Conservation (phyloP, 53 echinoderm and acorn worm genomes). For the Mesocentrotus franciscanus region DNA sequence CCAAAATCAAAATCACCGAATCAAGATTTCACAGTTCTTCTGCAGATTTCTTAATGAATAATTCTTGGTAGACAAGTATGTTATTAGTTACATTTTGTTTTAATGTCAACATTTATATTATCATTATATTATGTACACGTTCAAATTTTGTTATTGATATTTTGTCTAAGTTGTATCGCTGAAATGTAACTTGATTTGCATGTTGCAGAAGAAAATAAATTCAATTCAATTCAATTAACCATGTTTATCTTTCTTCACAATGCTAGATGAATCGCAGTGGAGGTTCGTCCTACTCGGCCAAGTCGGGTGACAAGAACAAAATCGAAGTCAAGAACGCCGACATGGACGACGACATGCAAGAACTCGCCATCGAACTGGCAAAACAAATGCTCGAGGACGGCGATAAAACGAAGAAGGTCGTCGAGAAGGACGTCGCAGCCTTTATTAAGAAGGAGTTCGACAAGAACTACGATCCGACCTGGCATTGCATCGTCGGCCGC, state of each 20-base stretch:
- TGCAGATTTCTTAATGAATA: too few relatives aligned
- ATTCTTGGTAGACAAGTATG: too few relatives aligned
- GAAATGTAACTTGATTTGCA: too few relatives aligned
- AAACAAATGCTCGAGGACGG: constrained; percentile 38
- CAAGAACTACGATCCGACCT: constrained; percentile 63
- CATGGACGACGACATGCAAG: constrained; percentile 70
- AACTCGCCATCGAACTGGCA: constrained; percentile 51
- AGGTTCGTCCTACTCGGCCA: background rate
- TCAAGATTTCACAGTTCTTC: background rate
- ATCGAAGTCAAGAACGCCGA: constrained; percentile 71
- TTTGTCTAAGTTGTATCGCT: too few relatives aligned
- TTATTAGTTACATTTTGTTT: too few relatives aligned
- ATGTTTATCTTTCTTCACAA: background rate
- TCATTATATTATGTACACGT: too few relatives aligned
- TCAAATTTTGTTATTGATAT: too few relatives aligned
- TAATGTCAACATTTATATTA: too few relatives aligned
- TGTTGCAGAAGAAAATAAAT: too few relatives aligned
- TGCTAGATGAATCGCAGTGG: background rate
- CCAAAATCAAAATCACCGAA: background rate
- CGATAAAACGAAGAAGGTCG: constrained; percentile 28
- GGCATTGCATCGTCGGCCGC: constrained; percentile 78
- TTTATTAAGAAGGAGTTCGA: constrained; percentile 76
- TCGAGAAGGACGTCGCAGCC: constrained; percentile 77
- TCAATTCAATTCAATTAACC: background rate
- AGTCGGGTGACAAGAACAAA: constrained; percentile 11